Percentiles rank a stretch among this genome's conserved stretches.
Evolutionary conservation across 53 echinoderm and acorn worm genomes (phyloP).

Genomic region (Glandiceps talaboti): DNA sequence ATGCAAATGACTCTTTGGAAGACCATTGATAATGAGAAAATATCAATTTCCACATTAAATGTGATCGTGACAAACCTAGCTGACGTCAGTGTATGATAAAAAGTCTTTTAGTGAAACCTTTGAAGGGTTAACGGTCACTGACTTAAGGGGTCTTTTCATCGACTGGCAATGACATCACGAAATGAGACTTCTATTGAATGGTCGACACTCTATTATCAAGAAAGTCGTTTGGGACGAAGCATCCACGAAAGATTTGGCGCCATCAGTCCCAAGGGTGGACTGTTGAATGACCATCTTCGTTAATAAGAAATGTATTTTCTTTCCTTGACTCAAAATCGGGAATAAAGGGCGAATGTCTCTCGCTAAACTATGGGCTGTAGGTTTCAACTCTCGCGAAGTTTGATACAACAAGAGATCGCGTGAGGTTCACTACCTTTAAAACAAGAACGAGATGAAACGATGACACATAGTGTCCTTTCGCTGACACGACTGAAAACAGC

Average conservation of each 20-base stretch:
- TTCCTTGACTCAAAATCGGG: background rate
- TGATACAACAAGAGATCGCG: too few relatives aligned
- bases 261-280: background rate
- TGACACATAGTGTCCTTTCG: too few relatives aligned
- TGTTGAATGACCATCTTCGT: background rate
- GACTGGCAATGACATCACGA: background rate
- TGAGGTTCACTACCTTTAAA: too few relatives aligned
- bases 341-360: too few relatives aligned
- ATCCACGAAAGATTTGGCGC: background rate
- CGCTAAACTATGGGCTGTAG: too few relatives aligned
- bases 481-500: too few relatives aligned
- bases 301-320: background rate
- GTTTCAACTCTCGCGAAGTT: too few relatives aligned
- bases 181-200: background rate
- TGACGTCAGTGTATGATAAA: background rate
- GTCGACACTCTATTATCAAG: background rate
- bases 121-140: background rate
- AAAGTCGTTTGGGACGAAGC: background rate
- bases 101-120: background rate
- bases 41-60: too few relatives aligned
- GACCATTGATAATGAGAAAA: background rate
- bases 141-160: background rate
- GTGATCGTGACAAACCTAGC: background rate
- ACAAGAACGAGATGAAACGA: too few relatives aligned
- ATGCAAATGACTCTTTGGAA: background rate